A percentile compares a stretch with the other conserved stretches of the same genome.
phyloP scores from a whole-genome alignment of 2,888 invertebrate species.

The Leucophenga maculata region DNA sequence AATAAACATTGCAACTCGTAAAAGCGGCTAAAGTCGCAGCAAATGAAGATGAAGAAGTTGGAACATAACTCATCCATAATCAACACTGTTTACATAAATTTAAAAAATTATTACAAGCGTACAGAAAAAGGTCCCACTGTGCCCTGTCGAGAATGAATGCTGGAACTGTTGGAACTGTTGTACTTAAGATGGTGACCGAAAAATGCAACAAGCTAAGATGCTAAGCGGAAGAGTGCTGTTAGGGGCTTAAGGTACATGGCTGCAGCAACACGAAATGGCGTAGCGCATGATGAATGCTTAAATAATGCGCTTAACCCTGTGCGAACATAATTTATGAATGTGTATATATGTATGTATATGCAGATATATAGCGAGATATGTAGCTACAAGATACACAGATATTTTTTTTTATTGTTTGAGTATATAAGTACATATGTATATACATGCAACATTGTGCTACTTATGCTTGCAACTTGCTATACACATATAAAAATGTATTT shows the following conservation, averaged over 20 bases:
- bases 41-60: conserved; percentile 57
- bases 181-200: conserved; percentile 27
- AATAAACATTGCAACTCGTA: background rate
- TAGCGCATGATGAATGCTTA: conserved; percentile 63
- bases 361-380: conserved; percentile 18
- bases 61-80: conserved; percentile 64
- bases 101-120: conserved; percentile 58
- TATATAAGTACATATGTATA: conserved; percentile 24
- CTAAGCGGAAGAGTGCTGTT: background rate
- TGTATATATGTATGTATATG: conserved; percentile 60
- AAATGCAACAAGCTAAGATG: background rate
- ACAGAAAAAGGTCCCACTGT: conserved; percentile 26
- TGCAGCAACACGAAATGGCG: conserved; percentile 8
- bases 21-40: conserved; percentile 25
- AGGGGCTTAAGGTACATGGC: background rate
- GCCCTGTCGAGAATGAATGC: background rate
- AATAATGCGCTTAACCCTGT: conserved; percentile 68
- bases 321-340: conserved; percentile 69
- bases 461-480: background rate
- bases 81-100: conserved; percentile 66
- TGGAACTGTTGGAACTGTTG: background rate
- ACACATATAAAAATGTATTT: too few relatives aligned
- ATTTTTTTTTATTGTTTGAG: conserved; percentile 15
- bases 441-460: conserved; percentile 19
- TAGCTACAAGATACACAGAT: conserved; percentile 24